Base-by-base conservation (phyloP, 2,113 vertebrate species). In the Toxostoma redivivum region DNA sequence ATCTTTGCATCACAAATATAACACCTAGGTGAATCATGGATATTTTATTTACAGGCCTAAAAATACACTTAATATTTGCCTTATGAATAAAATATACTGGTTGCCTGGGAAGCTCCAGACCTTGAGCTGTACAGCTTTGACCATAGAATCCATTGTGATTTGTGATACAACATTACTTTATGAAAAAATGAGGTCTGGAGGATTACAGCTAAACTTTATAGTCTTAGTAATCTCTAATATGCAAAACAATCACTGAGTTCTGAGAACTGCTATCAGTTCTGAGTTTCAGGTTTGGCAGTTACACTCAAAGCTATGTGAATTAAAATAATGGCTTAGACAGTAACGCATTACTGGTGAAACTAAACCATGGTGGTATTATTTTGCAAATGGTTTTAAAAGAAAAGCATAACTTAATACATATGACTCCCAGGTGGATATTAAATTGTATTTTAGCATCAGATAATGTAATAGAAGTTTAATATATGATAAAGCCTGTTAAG, bases 21-120 rank as follows among this genome's bases (percentile, higher is more conserved):
- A 57, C 56, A 44, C 30, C 22, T 38, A 45, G 50, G 51, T 71
- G 56, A 85, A 90, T 82, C 51, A 47, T 2, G 80, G 83, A 4
- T 65, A 87, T 60, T 92, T 92, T 97, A 89, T 95, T 87, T 94
- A 72, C 28, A 64, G 21, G 53, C 64, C 42, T 92, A 85, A 87
- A 92, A 92, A 93, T 54, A 45, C 7, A 50, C 13, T 44, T 74
- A 61, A 28, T 47, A 20, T 13, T 77, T 95, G 50, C 69, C 60
- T 71, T 81, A 58, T 61, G 82, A 81, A 81, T 90, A 65, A 94
- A 79, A 66, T 35, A n/a, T 24, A 33, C 35, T 66, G 48, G 10
- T 57, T 91, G 58, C 31, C 69, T 76, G 45, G 79, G 86, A 79
- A 80, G 47, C 69, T 79, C 35, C 74, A 79, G 86, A 62, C 53